These are phyloP conservation scores for Globodera rostochiensis DNA, from an alignment of 1,140 invertebrate species.

Conservation along the genomic window DNA sequence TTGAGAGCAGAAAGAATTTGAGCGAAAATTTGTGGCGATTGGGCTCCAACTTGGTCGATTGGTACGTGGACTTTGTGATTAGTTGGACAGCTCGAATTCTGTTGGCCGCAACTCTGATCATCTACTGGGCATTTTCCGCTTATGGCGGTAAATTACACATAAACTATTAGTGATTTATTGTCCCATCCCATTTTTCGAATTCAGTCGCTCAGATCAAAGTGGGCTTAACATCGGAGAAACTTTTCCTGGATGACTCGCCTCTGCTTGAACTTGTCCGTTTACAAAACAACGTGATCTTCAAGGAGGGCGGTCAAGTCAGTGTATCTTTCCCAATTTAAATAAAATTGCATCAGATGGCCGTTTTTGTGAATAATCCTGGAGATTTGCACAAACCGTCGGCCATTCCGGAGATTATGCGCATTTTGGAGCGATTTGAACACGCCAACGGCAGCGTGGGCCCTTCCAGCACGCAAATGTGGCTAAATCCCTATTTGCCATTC, in stretches of 20 bases:
- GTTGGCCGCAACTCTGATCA: constrained; percentile 47
- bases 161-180: constrained; percentile 22
- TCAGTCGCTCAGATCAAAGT: constrained; percentile 45
- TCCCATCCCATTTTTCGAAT: neutral
- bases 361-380: constrained; percentile 64
- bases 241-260: constrained; percentile 64
- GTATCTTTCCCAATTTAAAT: neutral
- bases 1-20: neutral
- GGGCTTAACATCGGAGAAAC: constrained; percentile 61
- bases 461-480: constrained; percentile 63
- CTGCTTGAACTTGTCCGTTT: constrained; percentile 58
- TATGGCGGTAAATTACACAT: constrained; percentile 48
- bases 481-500: constrained; percentile 60
- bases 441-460: constrained; percentile 58
- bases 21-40: constrained; percentile 24
- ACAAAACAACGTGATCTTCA: constrained; percentile 64
- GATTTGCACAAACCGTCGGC: constrained; percentile 55
- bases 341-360: constrained; percentile 47
- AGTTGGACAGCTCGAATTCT: constrained; percentile 46
- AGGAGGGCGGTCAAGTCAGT: constrained; percentile 58
- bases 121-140: constrained; percentile 59
- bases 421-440: constrained; percentile 58
- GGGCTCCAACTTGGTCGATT: constrained; percentile 45
- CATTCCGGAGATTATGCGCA: constrained; percentile 60
- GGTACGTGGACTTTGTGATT: constrained; percentile 60